Percentiles rank a stretch among this genome's conserved stretches.
phyloP scores from a whole-genome alignment of 2,888 invertebrate genomes.

The Petrophora chlorosata region DNA sequence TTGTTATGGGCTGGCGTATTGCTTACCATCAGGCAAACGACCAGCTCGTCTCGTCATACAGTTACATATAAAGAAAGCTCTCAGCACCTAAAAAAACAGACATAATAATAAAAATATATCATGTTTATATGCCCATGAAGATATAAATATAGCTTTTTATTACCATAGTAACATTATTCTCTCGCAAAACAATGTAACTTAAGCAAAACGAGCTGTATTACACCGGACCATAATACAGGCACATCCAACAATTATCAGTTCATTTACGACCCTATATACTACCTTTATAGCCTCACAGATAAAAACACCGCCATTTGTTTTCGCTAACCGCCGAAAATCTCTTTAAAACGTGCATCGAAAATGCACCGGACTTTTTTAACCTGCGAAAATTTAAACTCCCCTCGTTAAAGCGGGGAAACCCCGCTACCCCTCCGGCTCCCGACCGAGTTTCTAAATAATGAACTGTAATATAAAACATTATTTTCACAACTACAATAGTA shows the following conservation, averaged over 20 bases:
- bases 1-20: too few species aligned
- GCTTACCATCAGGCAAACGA: too few species aligned
- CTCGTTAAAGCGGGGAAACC: conserved; percentile 60
- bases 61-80: too few species aligned
- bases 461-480: conserved; percentile 79
- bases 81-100: too few species aligned
- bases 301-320: conserved; percentile 36
- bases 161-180: conserved; percentile 17
- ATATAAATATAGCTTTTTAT: too few species aligned
- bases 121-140: too few species aligned
- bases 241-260: conserved; percentile 31
- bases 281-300: conserved; percentile 37
- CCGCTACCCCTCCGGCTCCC: conserved; percentile 46
- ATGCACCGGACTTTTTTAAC: conserved; percentile 44
- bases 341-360: conserved; percentile 39
- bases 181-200: conserved; percentile 19
- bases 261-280: conserved; percentile 34
- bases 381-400: conserved; percentile 47
- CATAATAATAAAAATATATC: too few species aligned
- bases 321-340: conserved; percentile 35
- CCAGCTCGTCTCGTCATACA: too few species aligned
- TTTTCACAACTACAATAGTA: conserved; percentile 74
- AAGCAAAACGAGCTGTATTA: conserved; percentile 21
- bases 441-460: conserved; percentile 72
- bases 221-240: conserved; percentile 31